phyloP scores from a whole-genome alignment of 2,797 vertebrate species.

The Rhincodon typus region DNA sequence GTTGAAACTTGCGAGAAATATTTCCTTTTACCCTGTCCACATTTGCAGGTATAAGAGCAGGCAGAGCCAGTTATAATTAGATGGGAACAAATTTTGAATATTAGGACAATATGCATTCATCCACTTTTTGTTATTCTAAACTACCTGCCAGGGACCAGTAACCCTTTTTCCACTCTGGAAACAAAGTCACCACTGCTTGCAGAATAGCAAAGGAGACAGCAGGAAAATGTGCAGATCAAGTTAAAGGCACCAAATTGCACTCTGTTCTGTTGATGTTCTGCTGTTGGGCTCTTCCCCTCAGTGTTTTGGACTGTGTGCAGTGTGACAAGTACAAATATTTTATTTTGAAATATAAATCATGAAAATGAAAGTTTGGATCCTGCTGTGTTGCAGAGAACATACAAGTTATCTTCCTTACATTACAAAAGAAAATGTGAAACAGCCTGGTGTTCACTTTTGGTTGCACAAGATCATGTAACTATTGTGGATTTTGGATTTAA shows the following conservation, averaged over 20 bases:
- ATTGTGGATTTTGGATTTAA: too few relatives aligned
- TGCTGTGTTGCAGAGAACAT: too few relatives aligned
- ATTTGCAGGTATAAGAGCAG: background rate
- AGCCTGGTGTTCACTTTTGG: too few relatives aligned
- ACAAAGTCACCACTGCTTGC: background rate
- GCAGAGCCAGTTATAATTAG: background rate
- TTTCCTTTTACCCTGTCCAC: background rate
- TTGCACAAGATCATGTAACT: too few relatives aligned
- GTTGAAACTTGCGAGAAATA: background rate
- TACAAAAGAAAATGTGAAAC: too few relatives aligned
- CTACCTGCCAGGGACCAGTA: background rate
- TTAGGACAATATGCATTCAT: background rate
- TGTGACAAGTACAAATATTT: too few relatives aligned
- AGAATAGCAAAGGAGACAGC: background rate
- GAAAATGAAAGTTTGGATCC: too few relatives aligned
- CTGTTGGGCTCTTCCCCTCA: background rate
- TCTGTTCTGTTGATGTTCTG: background rate
- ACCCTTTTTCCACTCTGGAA: background rate
- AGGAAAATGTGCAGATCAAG: background rate
- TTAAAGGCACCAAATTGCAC: background rate
- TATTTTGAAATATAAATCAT: too few relatives aligned
- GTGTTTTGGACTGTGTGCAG: background rate
- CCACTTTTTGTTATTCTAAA: background rate
- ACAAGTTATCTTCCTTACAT: too few relatives aligned
- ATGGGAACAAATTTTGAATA: background rate